Base-by-base conservation (phyloP, 1,140 invertebrate genomes). In the Brachionus angularis region DNA sequence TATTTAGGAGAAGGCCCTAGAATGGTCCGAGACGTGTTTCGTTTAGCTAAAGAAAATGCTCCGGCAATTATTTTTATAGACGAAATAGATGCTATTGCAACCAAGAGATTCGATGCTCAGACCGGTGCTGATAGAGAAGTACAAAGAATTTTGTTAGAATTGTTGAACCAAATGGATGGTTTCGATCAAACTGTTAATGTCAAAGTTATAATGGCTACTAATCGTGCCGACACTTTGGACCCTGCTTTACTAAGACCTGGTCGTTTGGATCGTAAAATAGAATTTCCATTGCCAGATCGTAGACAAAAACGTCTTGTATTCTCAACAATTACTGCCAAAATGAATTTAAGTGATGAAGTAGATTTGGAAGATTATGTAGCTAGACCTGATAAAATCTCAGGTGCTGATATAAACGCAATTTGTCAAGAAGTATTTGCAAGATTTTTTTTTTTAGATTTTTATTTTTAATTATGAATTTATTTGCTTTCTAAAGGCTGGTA, bases 101-200 rank as follows among this genome's bases (percentile, higher is more conserved):
- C 94, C 0, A 97, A 97, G 80, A 86, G 95, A 81, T 98, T 98
- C 83, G 94, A 98, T 85, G 94, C 94, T 14, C 94, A 98, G 83
- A 98, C 95, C 75, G 95, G 95, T 76, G 82, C 96, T 71, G 96
- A 99, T 86, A 86, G 96, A 75, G 96, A 99, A 83, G 96, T 99
- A 0, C 96, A 99, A 80, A 87, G 96, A 82, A 99, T 98, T 82
- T 81, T 99, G 2, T 83, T 99, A 3, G 96, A 99, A 78, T 84
- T 99, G 10, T 84, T 99, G 0, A 99, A 99, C 84, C 96, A 99
- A 83, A 98, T 99, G 96, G 96, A 99, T 84, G 96, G 96, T 58
- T 99, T 99, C 83, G 96, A 99, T 85, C 95, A 98, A 83, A 97
- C 93, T 2, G 97, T 96, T 18, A 98, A 98, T 85, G 96, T 99